Conservation (phyloP, 2,797 vertebrate genomes). For the Tokudaia muenninki region DNA sequence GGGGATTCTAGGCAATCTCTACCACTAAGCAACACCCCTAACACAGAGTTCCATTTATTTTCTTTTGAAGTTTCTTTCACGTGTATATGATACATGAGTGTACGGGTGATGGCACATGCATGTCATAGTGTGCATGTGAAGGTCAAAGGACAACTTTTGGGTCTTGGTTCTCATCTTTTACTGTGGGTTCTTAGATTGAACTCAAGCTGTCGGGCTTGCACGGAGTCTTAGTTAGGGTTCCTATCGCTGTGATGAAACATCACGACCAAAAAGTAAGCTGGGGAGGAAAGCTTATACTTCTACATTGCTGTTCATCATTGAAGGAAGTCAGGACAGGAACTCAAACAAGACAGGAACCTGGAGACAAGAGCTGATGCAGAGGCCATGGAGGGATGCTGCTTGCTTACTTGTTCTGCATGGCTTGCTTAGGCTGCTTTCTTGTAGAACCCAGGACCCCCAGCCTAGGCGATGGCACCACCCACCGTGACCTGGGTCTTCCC, state of each 20-base stretch:
- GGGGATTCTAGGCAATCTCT: neutral
- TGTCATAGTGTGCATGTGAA: neutral
- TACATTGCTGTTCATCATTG: neutral
- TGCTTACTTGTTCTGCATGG: neutral
- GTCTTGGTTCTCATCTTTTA: neutral
- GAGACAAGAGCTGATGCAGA: neutral
- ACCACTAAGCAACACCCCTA: neutral
- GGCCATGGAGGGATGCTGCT: neutral
- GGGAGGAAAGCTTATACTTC: neutral
- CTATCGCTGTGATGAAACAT: neutral
- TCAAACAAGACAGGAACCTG: neutral
- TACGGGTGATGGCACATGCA: neutral
- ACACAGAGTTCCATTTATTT: neutral
- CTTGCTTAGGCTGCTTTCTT: neutral
- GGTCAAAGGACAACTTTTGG: neutral
- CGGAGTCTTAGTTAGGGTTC: neutral
- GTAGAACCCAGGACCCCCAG: neutral
- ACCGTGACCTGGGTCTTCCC: neutral
- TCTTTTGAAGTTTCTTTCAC: neutral
- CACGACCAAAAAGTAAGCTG: neutral
- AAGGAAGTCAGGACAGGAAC: neutral
- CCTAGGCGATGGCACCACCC: neutral
- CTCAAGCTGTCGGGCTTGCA: neutral
- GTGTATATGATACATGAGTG: neutral
- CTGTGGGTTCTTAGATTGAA: neutral